Percentiles rank a stretch among this genome's conserved stretches.
Evolutionary conservation across 2,888 invertebrate genomes (phyloP).

Genomic region (Lasiommata megera): DNA sequence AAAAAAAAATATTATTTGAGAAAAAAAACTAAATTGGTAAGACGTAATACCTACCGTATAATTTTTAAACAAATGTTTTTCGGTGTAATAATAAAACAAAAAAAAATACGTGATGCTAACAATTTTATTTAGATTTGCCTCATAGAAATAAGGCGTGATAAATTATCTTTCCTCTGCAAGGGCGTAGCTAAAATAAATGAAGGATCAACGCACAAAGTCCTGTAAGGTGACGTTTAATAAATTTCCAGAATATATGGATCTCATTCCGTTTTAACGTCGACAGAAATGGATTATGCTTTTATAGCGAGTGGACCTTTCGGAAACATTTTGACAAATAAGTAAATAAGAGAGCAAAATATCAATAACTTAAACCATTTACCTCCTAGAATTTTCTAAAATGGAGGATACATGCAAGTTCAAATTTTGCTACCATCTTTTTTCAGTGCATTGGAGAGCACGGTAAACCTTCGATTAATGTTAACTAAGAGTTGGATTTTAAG

Average conservation of each 20-base stretch:
- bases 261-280: slow-evolving; percentile 11
- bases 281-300: slow-evolving; percentile 15
- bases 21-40: too few species aligned
- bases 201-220: slow-evolving; percentile 7
- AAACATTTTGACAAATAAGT: not conserved
- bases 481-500: too few species aligned
- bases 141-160: slow-evolving; percentile 23
- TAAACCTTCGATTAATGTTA: too few species aligned
- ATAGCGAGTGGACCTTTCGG: slow-evolving; percentile 1
- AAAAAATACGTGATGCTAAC: too few species aligned
- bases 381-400: too few species aligned
- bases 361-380: not conserved
- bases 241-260: slow-evolving; percentile 14
- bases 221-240: slow-evolving; percentile 15
- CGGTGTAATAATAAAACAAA: too few species aligned
- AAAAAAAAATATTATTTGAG: too few species aligned
- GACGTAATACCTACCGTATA: too few species aligned
- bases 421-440: too few species aligned
- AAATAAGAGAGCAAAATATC: not conserved
- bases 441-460: too few species aligned
- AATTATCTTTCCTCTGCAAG: slow-evolving; percentile 21
- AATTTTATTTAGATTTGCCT: not conserved
- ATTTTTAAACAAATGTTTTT: too few species aligned
- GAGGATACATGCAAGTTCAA: too few species aligned
- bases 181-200: slow-evolving; percentile 10